Evolutionary conservation across 2,888 invertebrate genomes (phyloP), one percentile per base, ranked within the genome.

Genomic region (Prenolepis imparis): DNA sequence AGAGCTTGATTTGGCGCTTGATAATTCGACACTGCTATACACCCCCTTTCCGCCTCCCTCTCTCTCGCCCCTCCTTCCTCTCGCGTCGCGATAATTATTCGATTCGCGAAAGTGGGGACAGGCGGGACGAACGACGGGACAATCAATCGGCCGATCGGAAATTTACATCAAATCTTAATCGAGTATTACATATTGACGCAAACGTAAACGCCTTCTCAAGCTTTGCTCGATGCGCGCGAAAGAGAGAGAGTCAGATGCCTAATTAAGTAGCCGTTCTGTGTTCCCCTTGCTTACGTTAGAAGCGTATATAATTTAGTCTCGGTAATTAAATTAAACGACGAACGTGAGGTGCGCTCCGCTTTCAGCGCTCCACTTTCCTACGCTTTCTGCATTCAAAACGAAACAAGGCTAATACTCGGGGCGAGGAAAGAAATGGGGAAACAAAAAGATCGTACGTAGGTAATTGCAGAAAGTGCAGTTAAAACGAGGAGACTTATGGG

Each of bases 1-100:
- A 8, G 52, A 52, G 59, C 77, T 61, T 86, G 86, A 84, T 88
- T 88, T 83, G 81, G 68, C 57, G 87, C 63, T 41, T 59, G 80
- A 80, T 88, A 83, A 88, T 86, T 88, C 82, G 73, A 82, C 68
- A 78, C 57, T 36, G 32, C 41, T 57, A 57, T 32, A 18, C 36
- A 6, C 44, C 15, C 3, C 44, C n/a, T n/a, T n/a, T n/a, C n/a
- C n/a, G n/a, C n/a, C 11, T 3, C 44, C 4, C 12, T 4, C 44
- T 15, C 44, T 12, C 44, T 44, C 18, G 5, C 48, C 18, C 48
- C 18, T 18, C 48, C n/a, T n/a, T n/a, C n/a, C 28, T n/a, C 75
- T 32, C 61, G 15, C 5, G 1, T 6, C 63, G 24, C 63, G 39
- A 4, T 73, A 72, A 70, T 73, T 74, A 73, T 61, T 74, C 63